Percentiles rank a stretch among this genome's conserved stretches.
phyloP scores from a whole-genome alignment of 2,888 invertebrate species.

The Drosophila diplacantha region DNA sequence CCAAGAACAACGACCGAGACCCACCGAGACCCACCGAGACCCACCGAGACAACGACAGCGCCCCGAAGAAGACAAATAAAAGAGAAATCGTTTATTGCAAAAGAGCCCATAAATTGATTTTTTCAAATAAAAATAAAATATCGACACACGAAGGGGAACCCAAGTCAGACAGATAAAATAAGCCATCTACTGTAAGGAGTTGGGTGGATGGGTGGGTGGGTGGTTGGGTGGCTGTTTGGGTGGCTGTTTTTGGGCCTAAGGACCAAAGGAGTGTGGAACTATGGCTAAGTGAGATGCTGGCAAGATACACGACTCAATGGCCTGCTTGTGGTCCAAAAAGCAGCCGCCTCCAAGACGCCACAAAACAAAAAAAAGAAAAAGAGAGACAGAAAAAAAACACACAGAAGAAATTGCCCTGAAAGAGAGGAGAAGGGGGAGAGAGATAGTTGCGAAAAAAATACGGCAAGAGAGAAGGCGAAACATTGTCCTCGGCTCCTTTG shows the following conservation, averaged over 20 bases:
- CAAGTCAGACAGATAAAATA: conserved; percentile 46
- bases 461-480: conserved; percentile 20
- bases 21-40: conserved; percentile 1
- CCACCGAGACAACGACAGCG: conserved; percentile 10
- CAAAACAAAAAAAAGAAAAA: conserved; percentile 18
- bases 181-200: conserved; percentile 43
- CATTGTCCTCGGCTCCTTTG: conserved; percentile 40
- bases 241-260: not conserved
- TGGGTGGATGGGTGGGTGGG: not conserved
- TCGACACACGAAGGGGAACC: conserved; percentile 42
- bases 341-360: conserved; percentile 67
- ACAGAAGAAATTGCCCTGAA: conserved; percentile 8
- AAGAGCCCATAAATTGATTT: conserved; percentile 73
- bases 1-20: too few relatives aligned
- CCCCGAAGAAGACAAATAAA: conserved; percentile 65
- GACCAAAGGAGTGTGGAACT: conserved; percentile 13
- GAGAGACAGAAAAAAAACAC: not conserved
- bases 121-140: conserved; percentile 74
- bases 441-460: conserved; percentile 10
- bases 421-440: too few relatives aligned
- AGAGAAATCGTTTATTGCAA: conserved; percentile 75
- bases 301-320: conserved; percentile 49
- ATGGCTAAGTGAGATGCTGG: conserved; percentile 37
- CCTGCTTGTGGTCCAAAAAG: conserved; percentile 32
- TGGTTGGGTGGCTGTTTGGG: not conserved